phyloP scores from a whole-genome alignment of 2,888 invertebrate species.

The Trichopoda pennipes region DNA sequence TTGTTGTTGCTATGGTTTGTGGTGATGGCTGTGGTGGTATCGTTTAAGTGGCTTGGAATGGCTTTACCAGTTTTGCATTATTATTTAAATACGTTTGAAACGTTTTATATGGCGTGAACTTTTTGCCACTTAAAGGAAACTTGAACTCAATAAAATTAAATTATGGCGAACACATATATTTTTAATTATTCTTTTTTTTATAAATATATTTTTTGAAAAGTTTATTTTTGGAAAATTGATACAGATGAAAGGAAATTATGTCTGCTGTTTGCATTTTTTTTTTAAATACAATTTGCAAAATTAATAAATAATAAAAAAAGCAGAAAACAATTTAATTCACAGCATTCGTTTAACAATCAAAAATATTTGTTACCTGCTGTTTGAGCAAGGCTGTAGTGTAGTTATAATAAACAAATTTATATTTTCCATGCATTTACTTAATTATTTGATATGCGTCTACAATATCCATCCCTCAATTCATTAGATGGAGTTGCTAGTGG shows the following conservation, averaged over 20 bases:
- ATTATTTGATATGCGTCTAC: conserved; percentile 20
- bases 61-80: conserved; percentile 10
- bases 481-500: conserved; percentile 26
- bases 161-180: conserved; percentile 51
- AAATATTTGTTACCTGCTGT: conserved; percentile 59
- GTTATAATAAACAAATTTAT: conserved; percentile 30
- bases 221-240: conserved; percentile 18
- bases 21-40: not conserved
- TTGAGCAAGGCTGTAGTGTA: conserved; percentile 28
- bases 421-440: conserved; percentile 18
- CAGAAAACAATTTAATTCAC: conserved; percentile 62
- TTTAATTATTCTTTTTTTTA: no score
- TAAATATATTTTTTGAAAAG: no score
- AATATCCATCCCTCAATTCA: conserved; percentile 45
- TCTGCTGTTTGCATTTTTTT: no score
- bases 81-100: conserved; percentile 10
- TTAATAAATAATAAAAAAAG: conserved; percentile 28
- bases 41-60: conserved; percentile 14
- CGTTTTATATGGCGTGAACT: conserved; percentile 55
- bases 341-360: conserved; percentile 50
- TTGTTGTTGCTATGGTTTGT: not conserved
- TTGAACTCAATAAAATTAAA: conserved; percentile 42
- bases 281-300: conserved; percentile 48
- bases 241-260: conserved; percentile 34
- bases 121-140: conserved; percentile 52